phyloP scores from a whole-genome alignment of 2,113 vertebrate genomes.

The Prinia subflava region DNA sequence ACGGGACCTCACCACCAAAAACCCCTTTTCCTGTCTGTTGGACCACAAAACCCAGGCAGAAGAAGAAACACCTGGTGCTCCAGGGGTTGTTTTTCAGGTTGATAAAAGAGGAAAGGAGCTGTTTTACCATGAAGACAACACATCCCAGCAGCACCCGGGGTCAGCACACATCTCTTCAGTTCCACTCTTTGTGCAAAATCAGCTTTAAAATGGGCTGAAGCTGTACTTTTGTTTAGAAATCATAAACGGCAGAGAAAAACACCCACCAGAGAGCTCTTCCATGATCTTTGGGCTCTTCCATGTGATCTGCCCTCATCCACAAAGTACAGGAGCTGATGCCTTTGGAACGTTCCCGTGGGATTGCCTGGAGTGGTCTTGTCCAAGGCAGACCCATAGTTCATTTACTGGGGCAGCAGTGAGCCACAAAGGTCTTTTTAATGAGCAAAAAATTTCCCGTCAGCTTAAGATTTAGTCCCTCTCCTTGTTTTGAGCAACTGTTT shows the following conservation, averaged over 20 bases:
- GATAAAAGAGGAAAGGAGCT: neutral
- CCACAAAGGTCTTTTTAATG: neutral
- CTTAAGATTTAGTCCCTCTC: fast-evolving
- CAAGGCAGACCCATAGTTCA: neutral
- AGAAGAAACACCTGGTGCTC: constrained; percentile 25
- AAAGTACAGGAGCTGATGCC: neutral
- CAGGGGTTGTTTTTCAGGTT: neutral
- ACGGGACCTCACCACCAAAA: neutral
- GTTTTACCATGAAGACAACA: fast-evolving
- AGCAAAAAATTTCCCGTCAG: neutral
- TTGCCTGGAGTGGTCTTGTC: neutral
- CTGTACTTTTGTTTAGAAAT: neutral
- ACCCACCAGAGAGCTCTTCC: neutral
- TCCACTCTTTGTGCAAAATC: neutral
- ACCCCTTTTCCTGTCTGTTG: constrained; percentile 54
- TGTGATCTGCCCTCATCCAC: fast-evolving
- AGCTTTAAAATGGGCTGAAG: neutral
- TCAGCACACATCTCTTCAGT: neutral
- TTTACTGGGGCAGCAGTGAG: neutral
- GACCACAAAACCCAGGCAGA: constrained; percentile 6
- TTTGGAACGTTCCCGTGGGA: neutral
- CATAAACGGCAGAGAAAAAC: neutral
- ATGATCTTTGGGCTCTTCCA: neutral
- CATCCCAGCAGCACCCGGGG: neutral
- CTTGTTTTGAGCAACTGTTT: neutral